Conservation (phyloP, 2,113 vertebrate genomes). For the Brachirus orientalis region DNA sequence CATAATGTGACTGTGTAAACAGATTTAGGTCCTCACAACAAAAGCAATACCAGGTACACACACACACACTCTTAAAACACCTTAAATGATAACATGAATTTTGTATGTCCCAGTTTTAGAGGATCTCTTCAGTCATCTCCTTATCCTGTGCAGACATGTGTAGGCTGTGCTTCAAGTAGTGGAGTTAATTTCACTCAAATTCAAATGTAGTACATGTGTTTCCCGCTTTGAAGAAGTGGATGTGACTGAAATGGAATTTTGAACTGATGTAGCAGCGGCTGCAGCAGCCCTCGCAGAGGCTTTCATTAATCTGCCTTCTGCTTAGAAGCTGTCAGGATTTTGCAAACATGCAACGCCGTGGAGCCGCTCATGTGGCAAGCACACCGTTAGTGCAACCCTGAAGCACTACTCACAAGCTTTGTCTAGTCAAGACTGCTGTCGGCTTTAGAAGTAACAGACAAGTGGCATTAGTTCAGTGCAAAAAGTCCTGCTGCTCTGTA, state of each 20-base stretch:
- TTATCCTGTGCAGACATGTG: conserved; percentile 32
- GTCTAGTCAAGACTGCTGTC: conserved; percentile 22
- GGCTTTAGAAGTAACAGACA: conserved; percentile 42
- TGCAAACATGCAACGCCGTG: conserved; percentile 37
- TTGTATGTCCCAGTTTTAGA: no score
- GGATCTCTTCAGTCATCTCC: no score
- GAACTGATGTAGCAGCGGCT: conserved; percentile 33
- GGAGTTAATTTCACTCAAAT: conserved; percentile 48
- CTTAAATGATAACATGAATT: no score
- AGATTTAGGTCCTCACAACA: no score
- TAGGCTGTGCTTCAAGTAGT: conserved; percentile 23
- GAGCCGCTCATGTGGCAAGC: conserved; percentile 41
- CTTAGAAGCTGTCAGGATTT: conserved; percentile 61
- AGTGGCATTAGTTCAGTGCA: conserved; percentile 20
- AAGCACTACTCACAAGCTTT: conserved; percentile 42
- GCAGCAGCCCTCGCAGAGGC: conserved; percentile 18
- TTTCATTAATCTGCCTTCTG: conserved; percentile 64
- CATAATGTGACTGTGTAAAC: no score
- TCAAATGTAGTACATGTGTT: conserved; percentile 54
- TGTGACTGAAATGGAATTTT: conserved; percentile 61
- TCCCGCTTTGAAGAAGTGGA: conserved; percentile 56
- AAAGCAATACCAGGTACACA: no score
- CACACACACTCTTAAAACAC: no score
- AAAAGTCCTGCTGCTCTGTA: conserved; percentile 32
- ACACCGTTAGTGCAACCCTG: conserved; percentile 34